Base-by-base conservation (phyloP, 2,113 vertebrate species). In the Pollimyrus isidori region DNA sequence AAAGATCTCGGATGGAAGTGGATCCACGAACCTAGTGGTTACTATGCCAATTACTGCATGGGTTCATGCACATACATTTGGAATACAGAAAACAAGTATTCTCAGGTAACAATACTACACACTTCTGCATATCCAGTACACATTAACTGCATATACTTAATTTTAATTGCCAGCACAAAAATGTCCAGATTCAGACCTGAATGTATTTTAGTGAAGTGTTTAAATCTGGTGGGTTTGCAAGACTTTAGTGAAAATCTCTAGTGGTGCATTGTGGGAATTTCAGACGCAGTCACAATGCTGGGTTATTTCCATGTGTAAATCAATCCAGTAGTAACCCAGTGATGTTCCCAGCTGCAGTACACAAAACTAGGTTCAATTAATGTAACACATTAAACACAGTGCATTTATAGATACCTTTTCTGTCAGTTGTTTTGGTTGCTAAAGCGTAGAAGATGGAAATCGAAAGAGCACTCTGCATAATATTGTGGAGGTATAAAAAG, bases 1-100 rank as follows among this genome's bases (percentile, higher is more conserved):
- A 97, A 97, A 89, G 97, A 98, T 90, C 94, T 98, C 88, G 97
- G 97, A 80, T 98, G 97, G 97, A 98, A 97, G 91, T 98, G 97
- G 97, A 98, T 98, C 89, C 96, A 98, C 0, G 94, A 96, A 88
- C 97, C 97, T 35, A 95, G 96, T 30, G 97, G 97, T 30, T 98
- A 98, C 93, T 94, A 94, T 0, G 97, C 97, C 88, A 97, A 98
- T 93, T 97, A 97, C 94, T 98, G 97, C 94, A 96, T 97, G 94
- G 97, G 97, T 0, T 96, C 97, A 88, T 98, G 97, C 91, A 97
- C 97, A 58, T 98, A 97, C 91, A 97, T 98, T 93, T 97, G 97
- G 97, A 97, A 96, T 26, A 90, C 96, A 21, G 97, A 98, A 93
- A 97, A 97, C 17, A 98, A 98, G 94, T 97, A 98, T 92, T 97